phyloP scores from a whole-genome alignment of 2,888 invertebrate genomes.

The Temnothorax ravouxi region DNA sequence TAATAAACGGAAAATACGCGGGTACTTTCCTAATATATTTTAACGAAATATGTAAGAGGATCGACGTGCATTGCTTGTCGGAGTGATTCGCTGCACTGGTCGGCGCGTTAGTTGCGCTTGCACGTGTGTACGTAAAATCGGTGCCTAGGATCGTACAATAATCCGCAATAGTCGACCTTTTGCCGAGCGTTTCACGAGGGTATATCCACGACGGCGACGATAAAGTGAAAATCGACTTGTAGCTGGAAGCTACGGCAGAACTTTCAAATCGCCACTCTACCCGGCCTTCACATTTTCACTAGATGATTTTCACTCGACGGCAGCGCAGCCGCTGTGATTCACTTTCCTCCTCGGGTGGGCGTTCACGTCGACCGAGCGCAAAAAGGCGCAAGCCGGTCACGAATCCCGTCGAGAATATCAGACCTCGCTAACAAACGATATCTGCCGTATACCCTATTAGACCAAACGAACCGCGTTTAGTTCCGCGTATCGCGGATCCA shows the following conservation, averaged over 20 bases:
- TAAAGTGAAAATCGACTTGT: constrained; percentile 80
- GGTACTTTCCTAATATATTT: not conserved
- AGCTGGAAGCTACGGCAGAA: constrained; percentile 73
- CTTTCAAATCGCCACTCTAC: constrained; percentile 81
- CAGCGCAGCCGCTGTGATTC: constrained; percentile 67
- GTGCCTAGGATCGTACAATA: not conserved
- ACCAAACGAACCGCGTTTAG: not conserved
- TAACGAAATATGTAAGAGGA: not conserved
- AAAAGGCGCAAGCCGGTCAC: constrained; percentile 51
- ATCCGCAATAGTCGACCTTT: constrained; percentile 40
- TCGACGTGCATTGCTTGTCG: not conserved
- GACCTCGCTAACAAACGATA: constrained; percentile 13
- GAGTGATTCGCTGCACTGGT: not conserved
- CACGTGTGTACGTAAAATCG: not conserved
- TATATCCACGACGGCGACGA: constrained; percentile 49
- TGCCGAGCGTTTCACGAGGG: constrained; percentile 29
- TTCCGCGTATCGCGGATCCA: not conserved
- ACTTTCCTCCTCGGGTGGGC: constrained; percentile 73
- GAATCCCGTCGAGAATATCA: constrained; percentile 44
- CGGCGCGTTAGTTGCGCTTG: not conserved
- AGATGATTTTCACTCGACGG: constrained; percentile 70
- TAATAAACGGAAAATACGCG: not conserved
- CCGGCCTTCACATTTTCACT: constrained; percentile 78
- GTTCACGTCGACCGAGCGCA: constrained; percentile 52
- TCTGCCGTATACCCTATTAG: not conserved